Evolutionary conservation across 2,797 vertebrate species (phyloP), one percentile per base, ranked within the genome.

Genomic region (Buceros bicornis): DNA sequence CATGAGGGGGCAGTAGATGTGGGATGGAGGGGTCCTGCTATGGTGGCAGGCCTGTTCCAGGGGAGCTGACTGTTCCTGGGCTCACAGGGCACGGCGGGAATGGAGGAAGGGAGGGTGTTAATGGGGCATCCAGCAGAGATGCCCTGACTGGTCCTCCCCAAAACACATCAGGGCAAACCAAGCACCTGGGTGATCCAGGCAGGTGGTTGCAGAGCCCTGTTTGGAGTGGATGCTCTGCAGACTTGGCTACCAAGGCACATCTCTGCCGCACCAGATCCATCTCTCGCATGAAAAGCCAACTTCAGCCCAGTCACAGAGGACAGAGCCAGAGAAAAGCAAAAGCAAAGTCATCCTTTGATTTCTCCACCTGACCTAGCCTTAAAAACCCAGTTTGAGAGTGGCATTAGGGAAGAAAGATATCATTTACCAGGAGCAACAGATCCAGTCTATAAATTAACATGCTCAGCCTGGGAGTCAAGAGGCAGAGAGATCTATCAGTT

Each of bases 371-470:
- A 93, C 90, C 84, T 73, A 88, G 85, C 86, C 79, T 95, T 97
- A 96, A 97, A 96, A 97, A 96, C 93, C 96, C 95, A 95, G 72
- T 96, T 95, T 97, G 96, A 96, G 95, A 87, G 79, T 6, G 5
- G 78, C 82, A 88, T 95, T 95, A 95, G 70, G 79, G 83, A 96
- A 96, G 95, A 80, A 95, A 97, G 95, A 88, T 86, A 91, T 96
- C 31, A 1, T 97, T 96, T 96, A 97, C 96, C 96, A 96, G 50
- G 89, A 89, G 71, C 35, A 92, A 95, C 96, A 97, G 93, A 95
- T 95, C 93, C 97, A 97, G 97, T 95, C 94, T 96, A 97, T 95
- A 95, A 96, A 97, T 97, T 96, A 97, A 90, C 93, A 90, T 74
- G 94, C 81, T 95, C 81, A 94, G 93, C 83, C 90, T 83, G 87